phyloP scores from a whole-genome alignment of 2,113 vertebrate species.

The Paratilapia polleni region DNA sequence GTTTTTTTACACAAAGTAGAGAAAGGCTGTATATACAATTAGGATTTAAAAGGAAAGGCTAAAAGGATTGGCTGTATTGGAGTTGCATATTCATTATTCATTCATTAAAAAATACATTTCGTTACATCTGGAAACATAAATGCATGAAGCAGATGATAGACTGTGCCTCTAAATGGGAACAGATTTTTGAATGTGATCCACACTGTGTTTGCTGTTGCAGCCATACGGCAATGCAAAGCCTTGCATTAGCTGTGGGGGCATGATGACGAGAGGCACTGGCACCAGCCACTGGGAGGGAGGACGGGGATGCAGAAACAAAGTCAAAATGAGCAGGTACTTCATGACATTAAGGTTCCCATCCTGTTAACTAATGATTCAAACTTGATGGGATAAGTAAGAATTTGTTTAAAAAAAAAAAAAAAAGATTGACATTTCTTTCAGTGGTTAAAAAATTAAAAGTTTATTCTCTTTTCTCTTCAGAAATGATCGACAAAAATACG shows the following conservation, averaged over 20 bases:
- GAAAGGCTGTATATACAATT: background rate
- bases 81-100: background rate
- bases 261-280: slow-evolving; percentile 79
- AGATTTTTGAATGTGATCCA: background rate
- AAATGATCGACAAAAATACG: slow-evolving; percentile 84
- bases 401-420: background rate
- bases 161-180: background rate
- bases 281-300: slow-evolving; percentile 86
- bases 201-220: slow-evolving; percentile 55
- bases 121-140: background rate
- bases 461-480: slow-evolving; percentile 61
- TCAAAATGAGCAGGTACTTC: slow-evolving; percentile 82
- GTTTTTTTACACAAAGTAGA: background rate
- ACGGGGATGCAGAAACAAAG: slow-evolving; percentile 82
- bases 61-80: background rate
- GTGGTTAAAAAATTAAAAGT: background rate
- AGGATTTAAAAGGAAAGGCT: background rate
- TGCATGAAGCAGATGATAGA: background rate
- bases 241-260: slow-evolving; percentile 78
- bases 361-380: background rate
- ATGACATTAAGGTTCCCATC: background rate
- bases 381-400: background rate
- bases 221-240: slow-evolving; percentile 79
- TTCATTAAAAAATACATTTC: background rate
- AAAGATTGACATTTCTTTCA: background rate